phyloP scores from a whole-genome alignment of 2,888 invertebrate genomes.

The Anorthoa munda region DNA sequence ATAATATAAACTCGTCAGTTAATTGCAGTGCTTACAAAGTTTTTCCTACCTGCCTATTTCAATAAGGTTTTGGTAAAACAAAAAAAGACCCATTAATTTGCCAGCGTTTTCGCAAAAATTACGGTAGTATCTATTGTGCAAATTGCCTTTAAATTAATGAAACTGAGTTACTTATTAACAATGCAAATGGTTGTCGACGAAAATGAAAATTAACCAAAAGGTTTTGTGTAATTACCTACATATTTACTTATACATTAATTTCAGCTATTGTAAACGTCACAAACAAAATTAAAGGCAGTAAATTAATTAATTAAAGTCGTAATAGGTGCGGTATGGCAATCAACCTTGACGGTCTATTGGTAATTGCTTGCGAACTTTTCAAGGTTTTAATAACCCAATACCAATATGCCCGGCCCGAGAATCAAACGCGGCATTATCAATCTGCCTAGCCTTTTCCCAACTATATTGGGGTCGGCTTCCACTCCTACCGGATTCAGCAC shows the following conservation, averaged over 20 bases:
- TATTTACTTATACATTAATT: conserved; percentile 13
- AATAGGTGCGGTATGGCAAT: too few relatives aligned
- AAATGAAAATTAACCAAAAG: not conserved
- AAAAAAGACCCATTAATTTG: not conserved
- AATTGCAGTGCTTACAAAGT: not conserved
- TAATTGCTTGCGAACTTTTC: too few relatives aligned
- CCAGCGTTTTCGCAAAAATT: not conserved
- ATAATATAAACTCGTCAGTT: not conserved
- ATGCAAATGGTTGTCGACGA: not conserved
- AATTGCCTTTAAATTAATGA: conserved; percentile 6
- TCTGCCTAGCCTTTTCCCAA: too few relatives aligned
- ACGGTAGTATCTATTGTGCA: not conserved
- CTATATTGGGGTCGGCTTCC: too few relatives aligned
- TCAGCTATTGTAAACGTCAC: not conserved
- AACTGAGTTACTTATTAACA: not conserved
- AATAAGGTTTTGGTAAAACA: not conserved
- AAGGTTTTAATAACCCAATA: too few relatives aligned
- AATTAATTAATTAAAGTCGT: too few relatives aligned
- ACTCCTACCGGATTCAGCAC: too few relatives aligned
- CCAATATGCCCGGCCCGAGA: too few relatives aligned
- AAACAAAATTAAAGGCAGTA: not conserved
- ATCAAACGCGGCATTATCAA: too few relatives aligned
- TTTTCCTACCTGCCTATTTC: too few relatives aligned
- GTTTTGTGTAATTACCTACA: not conserved
- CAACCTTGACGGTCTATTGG: too few relatives aligned